A percentile compares a stretch with the other conserved stretches of the same genome.
These are phyloP conservation scores for Agrilus cyanescens DNA, from an alignment of 2,888 invertebrate genomes.

Conservation along the genomic window DNA sequence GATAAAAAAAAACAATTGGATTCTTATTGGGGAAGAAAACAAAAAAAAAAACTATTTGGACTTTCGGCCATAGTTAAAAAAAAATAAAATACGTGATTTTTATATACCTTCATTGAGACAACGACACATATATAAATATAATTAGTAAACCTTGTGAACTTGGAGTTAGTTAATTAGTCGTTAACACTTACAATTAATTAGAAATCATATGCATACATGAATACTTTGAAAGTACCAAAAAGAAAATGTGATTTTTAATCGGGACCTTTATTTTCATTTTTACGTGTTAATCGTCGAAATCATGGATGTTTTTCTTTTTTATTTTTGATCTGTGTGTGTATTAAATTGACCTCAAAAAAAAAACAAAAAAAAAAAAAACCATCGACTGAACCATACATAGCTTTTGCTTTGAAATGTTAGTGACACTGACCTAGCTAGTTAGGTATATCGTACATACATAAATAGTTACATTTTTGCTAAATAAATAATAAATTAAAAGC, in stretches of 20 bases:
- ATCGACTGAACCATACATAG: too few species aligned
- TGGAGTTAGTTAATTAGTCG: constrained; percentile 11
- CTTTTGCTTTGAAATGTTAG: too few species aligned
- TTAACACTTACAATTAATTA: constrained; percentile 8
- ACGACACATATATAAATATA: constrained; percentile 34
- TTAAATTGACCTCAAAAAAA: constrained; percentile 1
- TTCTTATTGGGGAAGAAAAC: too few species aligned
- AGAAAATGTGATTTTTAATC: constrained; percentile 4
- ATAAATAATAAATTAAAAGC: constrained; percentile 13
- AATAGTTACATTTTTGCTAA: constrained; percentile 31
- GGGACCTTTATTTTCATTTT: neutral
- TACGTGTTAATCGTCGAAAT: neutral
- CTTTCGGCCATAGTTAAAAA: too few species aligned
- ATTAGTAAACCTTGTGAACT: neutral
- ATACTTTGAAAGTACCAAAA: constrained; percentile 8
- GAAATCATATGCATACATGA: too few species aligned
- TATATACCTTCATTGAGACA: constrained; percentile 27
- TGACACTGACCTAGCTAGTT: too few species aligned
- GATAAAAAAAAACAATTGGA: too few species aligned
- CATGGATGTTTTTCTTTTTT: neutral
- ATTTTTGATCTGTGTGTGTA: too few species aligned
- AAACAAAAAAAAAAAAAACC: constrained; percentile 4
- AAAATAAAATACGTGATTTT: too few species aligned
- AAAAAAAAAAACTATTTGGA: too few species aligned
- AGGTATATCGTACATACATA: too few species aligned